Evolutionary conservation across 2,113 vertebrate species (phyloP).

Genomic region (Thamnaconus septentrionalis): DNA sequence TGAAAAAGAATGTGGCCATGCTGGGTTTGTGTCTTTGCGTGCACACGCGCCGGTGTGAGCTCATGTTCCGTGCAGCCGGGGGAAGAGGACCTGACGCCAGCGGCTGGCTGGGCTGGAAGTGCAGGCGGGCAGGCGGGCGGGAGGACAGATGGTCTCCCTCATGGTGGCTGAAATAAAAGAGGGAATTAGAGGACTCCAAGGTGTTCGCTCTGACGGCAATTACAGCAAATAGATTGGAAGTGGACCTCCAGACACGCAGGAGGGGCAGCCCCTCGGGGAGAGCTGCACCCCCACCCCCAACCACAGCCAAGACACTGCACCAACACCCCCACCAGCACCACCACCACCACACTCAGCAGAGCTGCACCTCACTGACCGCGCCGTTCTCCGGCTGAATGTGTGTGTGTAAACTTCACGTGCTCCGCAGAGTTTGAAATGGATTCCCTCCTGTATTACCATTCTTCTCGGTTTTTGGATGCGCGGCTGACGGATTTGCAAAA

Average conservation of each 20-base stretch:
- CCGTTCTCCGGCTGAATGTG: conserved; percentile 30
- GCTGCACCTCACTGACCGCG: conserved; percentile 39
- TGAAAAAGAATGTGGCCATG: conserved; percentile 48
- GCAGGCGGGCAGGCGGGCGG: conserved; percentile 80
- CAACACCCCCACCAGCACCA: conserved; percentile 37
- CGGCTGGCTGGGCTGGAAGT: conserved; percentile 46
- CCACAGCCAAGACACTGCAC: conserved; percentile 66
- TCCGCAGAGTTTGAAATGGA: conserved; percentile 57
- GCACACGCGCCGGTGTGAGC: conserved; percentile 17
- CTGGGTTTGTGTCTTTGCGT: conserved; percentile 31
- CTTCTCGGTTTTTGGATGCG: conserved; percentile 48
- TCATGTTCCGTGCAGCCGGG: conserved; percentile 43
- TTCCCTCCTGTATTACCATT: conserved; percentile 53
- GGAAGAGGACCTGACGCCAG: conserved; percentile 51
- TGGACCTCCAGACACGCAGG: conserved; percentile 81
- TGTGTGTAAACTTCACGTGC: conserved; percentile 46
- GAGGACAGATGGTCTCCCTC: conserved; percentile 96
- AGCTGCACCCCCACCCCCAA: conserved; percentile 85
- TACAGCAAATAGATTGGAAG: conserved; percentile 99
- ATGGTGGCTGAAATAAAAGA: conserved; percentile 96
- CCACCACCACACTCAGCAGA: background rate
- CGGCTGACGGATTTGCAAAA: conserved; percentile 57
- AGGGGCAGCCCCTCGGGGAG: conserved; percentile 82
- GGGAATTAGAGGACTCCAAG: conserved; percentile 96
- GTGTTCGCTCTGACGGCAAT: conserved; percentile 95